Conservation (phyloP, 2,113 vertebrate species). For the Thymallus thymallus region DNA sequence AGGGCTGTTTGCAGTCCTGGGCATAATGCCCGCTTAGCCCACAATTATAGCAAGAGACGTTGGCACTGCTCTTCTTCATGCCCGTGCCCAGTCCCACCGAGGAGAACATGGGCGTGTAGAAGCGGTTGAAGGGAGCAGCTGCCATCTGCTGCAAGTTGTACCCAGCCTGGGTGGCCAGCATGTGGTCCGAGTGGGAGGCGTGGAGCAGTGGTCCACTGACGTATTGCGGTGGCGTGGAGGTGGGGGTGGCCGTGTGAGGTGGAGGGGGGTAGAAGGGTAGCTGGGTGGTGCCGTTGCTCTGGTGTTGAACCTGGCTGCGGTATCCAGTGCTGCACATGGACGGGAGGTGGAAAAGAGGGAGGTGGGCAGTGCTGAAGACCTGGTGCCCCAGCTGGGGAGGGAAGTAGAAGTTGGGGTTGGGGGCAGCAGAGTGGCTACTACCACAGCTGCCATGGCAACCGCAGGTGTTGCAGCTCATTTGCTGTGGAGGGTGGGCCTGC, state of each 20-base stretch:
- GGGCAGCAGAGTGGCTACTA: constrained; percentile 66
- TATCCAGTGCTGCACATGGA: constrained; percentile 85
- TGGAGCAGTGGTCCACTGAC: constrained; percentile 76
- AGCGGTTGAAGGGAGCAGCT: constrained; percentile 71
- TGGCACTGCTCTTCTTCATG: constrained; percentile 83
- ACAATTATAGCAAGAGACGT: constrained; percentile 87
- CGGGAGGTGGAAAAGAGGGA: constrained; percentile 78
- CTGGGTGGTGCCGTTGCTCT: constrained; percentile 78
- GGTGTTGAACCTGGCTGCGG: constrained; percentile 53
- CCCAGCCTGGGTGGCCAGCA: constrained; percentile 80
- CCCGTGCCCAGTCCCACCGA: constrained; percentile 72
- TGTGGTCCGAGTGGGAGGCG: constrained; percentile 67
- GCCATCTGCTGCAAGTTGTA: constrained; percentile 82
- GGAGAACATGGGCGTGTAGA: constrained; percentile 76
- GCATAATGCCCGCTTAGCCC: constrained; percentile 87
- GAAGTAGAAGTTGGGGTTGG: constrained; percentile 75
- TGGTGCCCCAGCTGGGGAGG: constrained; percentile 79
- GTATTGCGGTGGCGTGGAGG: constrained; percentile 59
- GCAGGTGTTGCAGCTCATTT: constrained; percentile 77
- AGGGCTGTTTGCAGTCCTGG: constrained; percentile 88
- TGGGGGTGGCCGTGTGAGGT: constrained; percentile 63
- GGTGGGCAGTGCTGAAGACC: constrained; percentile 76
- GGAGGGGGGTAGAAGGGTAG: constrained; percentile 78
- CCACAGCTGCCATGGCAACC: constrained; percentile 85
- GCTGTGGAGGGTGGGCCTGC: constrained; percentile 14